Evolutionary conservation across 2,113 vertebrate genomes (phyloP).

Genomic region (Mellivora capensis): DNA sequence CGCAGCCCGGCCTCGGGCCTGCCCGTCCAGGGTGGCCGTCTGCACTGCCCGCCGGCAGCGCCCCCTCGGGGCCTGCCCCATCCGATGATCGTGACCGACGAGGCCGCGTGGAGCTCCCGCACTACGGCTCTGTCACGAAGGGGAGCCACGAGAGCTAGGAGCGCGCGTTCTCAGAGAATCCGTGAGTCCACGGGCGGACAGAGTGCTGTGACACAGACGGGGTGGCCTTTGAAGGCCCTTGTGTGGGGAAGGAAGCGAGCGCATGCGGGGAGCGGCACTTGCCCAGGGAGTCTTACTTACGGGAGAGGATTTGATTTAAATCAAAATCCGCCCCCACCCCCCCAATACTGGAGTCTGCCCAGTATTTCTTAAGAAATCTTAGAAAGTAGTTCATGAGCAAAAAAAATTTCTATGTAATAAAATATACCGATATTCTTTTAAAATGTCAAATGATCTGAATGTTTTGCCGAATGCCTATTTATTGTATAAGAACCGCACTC

Average conservation of each 20-base stretch:
- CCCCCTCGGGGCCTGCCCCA: neutral
- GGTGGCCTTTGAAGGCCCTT: constrained; percentile 25
- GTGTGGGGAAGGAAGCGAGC: neutral
- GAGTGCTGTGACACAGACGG: neutral
- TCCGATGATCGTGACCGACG: neutral
- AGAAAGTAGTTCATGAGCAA: constrained; percentile 31
- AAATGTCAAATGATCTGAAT: constrained; percentile 35
- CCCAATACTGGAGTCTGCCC: neutral
- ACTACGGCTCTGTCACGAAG: constrained; percentile 44
- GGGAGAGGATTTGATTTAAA: neutral
- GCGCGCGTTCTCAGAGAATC: neutral
- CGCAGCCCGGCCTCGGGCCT: neutral
- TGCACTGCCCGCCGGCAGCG: neutral
- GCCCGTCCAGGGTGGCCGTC: neutral
- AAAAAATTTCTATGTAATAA: neutral
- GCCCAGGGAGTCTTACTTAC: neutral
- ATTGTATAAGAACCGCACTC: neutral
- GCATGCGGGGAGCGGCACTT: neutral
- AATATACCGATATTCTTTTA: constrained; percentile 6
- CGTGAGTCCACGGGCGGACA: neutral
- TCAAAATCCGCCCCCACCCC: neutral
- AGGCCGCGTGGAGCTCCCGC: constrained; percentile 68
- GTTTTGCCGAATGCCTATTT: constrained; percentile 35
- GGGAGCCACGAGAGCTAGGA: constrained; percentile 30
- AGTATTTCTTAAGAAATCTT: constrained; percentile 28